Conservation (phyloP, 2,888 invertebrate genomes). For the Lasiommata megera region DNA sequence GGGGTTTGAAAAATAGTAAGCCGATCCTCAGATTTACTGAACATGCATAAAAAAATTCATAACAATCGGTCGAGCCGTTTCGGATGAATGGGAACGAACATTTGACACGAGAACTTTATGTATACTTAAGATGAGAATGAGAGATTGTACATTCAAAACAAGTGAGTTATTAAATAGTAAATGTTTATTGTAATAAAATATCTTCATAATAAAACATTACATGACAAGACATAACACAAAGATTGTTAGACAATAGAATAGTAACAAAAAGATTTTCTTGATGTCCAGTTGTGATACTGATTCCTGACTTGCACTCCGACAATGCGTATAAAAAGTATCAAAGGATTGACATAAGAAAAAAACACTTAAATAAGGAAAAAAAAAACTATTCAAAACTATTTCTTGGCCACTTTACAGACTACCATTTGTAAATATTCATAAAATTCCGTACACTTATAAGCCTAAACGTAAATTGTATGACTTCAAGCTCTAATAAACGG, state of each 20-base stretch:
- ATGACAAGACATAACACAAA: background rate
- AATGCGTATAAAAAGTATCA: no score
- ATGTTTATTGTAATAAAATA: conserved; percentile 14
- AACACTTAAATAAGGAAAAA: no score
- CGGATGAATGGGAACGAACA: no score
- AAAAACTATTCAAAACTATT: background rate
- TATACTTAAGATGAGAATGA: no score
- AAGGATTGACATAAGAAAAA: no score
- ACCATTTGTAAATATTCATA: background rate
- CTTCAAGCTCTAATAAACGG: background rate
- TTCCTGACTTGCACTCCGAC: no score
- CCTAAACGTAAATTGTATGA: background rate
- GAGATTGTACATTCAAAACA: background rate
- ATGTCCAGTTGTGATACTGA: no score
- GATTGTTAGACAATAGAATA: background rate
- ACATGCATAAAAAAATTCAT: no score
- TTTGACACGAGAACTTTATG: no score
- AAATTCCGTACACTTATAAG: background rate
- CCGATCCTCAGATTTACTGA: no score
- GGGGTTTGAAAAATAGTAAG: no score
- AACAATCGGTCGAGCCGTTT: no score
- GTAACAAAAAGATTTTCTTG: background rate
- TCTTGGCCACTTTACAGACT: background rate
- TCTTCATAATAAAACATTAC: conserved; percentile 8
- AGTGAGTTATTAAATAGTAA: background rate